phyloP scores from a whole-genome alignment of 2,113 vertebrate species.

The Fukomys damarensis region DNA sequence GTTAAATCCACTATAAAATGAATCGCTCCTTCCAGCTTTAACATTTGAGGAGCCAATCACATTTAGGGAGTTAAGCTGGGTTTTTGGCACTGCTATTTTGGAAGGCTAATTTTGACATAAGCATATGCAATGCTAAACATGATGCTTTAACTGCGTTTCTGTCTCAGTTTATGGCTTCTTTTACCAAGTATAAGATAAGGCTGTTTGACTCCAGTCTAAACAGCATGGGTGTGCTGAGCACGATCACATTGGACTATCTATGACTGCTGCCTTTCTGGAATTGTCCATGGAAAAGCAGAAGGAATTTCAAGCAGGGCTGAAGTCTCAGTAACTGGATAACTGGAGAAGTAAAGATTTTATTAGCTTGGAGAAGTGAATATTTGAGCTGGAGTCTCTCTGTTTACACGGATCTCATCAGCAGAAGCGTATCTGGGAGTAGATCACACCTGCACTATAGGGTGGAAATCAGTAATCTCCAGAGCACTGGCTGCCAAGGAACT shows the following conservation, averaged over 20 bases:
- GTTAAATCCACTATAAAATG: background rate
- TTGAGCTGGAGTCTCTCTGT: background rate
- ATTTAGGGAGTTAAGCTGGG: background rate
- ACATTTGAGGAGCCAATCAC: background rate
- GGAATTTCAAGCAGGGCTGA: background rate
- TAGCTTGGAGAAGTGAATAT: background rate
- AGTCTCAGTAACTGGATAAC: background rate
- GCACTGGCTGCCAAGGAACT: no score
- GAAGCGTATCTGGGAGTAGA: background rate
- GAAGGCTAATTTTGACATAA: slow-evolving; percentile 61
- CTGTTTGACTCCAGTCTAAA: slow-evolving; percentile 28
- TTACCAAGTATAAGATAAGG: slow-evolving; percentile 51
- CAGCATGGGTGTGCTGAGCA: background rate
- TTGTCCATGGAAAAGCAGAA: background rate
- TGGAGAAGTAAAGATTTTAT: background rate
- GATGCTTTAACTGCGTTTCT: slow-evolving; percentile 44
- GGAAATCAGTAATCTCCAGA: background rate
- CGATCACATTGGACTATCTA: background rate
- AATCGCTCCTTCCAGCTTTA: background rate
- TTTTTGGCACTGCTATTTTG: slow-evolving; percentile 47
- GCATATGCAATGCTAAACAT: slow-evolving; percentile 69
- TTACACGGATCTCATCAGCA: background rate
- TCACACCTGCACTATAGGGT: fast-evolving
- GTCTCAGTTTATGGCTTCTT: slow-evolving; percentile 53
- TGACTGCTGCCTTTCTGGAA: background rate